Base-by-base conservation (phyloP, 2,113 vertebrate species). In the Crotalus horridus region DNA sequence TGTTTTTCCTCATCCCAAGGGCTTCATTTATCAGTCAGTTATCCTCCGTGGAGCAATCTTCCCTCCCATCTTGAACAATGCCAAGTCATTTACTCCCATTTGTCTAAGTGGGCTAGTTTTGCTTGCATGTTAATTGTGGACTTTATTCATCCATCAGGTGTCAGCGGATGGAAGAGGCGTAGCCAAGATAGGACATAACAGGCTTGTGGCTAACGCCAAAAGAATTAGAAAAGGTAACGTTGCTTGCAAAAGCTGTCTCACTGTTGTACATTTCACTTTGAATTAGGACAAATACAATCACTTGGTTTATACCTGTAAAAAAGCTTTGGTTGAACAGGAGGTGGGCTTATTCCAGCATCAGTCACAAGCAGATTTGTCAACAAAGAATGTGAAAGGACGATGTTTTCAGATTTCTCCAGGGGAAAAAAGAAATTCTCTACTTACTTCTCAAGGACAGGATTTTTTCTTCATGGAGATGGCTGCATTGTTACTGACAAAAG, bases 21-120 rank as follows among this genome's bases (percentile, higher is more conserved):
- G 17, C 20, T 90, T 94, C 69, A 29, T 94, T 95, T 95, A 96
- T 39, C 81, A 97, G 91, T 29, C 94, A 94, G 89, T 90, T 93
- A 95, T 94, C 93, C 89, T 90, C 86, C 95, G 87, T n/a, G 61
- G 46, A 95, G 91, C 61, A 94, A 92, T 93, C 88, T 51, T 90
- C 94, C 61, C n/a, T 15, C 29, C 33, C 51, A 6, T 0, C 6
- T 55, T 55, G 26, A 91, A n/a, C 46, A 90, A 85, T 23, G 59
- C 92, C 51, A 61, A 53, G 81, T 92, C 85, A 8, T 24, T 74
- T 91, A 51, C 20, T 55, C 64, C 23, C 91, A 93, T 96, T 33
- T 95, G 89, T 94, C 93, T 15, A 92, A 94, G 69, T 85, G 55
- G 53, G 13, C 56, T 91, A 91, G 93, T 48, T 92, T 94, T 93